Conservation (phyloP, 2,113 vertebrate species). For the Pluvianellus socialis region DNA sequence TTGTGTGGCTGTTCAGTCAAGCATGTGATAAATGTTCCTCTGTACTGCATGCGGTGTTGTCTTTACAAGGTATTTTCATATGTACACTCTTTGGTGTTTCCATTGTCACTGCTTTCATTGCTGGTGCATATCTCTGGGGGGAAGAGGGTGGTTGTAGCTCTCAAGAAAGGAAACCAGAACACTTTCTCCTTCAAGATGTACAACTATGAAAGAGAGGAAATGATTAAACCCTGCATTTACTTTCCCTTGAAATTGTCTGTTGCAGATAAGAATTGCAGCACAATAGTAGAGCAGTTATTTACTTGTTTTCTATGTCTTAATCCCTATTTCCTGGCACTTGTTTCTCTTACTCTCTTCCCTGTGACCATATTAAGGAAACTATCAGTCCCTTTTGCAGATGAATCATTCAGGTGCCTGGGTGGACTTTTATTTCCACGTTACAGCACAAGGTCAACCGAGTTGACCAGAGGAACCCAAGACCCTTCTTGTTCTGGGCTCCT, state of each 20-base stretch:
- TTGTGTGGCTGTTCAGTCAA: conserved; percentile 29
- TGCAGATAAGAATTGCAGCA: neutral
- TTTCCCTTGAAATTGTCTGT: neutral
- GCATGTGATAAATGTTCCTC: conserved; percentile 22
- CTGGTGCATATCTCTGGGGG: neutral
- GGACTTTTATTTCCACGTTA: neutral
- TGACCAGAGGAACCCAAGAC: neutral
- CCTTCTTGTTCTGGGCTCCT: neutral
- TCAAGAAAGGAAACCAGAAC: neutral
- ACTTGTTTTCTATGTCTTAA: neutral
- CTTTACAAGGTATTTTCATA: conserved; percentile 13
- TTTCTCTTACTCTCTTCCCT: neutral
- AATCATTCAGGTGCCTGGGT: neutral
- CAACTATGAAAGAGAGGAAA: neutral
- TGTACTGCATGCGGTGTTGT: conserved; percentile 28
- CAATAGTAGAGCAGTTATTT: neutral
- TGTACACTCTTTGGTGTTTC: neutral
- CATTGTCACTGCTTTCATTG: neutral
- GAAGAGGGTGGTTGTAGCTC: neutral
- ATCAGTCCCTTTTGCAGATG: neutral
- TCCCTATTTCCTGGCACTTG: neutral
- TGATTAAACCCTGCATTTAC: neutral
- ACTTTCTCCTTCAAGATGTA: neutral
- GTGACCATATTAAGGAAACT: neutral
- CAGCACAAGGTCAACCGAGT: neutral